Percentiles rank a stretch among this genome's conserved stretches.
phyloP scores from a whole-genome alignment of 2,888 invertebrate genomes.

The Hypena proboscidalis region DNA sequence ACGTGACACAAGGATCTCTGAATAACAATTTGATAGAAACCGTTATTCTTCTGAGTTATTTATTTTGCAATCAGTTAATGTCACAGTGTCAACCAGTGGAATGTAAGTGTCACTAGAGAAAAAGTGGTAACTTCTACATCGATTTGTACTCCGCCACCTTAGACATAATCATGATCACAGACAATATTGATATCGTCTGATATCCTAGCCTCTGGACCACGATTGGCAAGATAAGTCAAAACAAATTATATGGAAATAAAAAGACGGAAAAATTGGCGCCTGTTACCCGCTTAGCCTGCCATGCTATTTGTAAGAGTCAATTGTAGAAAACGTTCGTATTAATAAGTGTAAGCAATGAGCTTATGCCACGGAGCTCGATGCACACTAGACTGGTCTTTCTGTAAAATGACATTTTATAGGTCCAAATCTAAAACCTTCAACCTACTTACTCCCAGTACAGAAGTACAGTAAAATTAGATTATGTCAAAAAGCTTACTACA shows the following conservation, averaged over 20 bases:
- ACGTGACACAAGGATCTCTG: too few species aligned
- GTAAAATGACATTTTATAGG: too few species aligned
- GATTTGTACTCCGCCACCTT: slow-evolving; percentile 4
- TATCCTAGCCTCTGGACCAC: slow-evolving; percentile 22
- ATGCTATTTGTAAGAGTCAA: slow-evolving; percentile 32
- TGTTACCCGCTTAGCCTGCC: slow-evolving; percentile 8
- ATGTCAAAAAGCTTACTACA: too few species aligned
- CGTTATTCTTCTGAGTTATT: background rate
- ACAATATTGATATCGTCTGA: slow-evolving; percentile 32
- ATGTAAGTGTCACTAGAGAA: slow-evolving; percentile 1
- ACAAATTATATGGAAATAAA: slow-evolving; percentile 8
- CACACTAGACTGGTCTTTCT: too few species aligned
- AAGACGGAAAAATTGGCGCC: slow-evolving; percentile 3
- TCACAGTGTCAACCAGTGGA: background rate
- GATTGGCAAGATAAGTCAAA: slow-evolving; percentile 17
- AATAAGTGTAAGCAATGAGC: slow-evolving; percentile 29
- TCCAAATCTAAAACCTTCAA: too few species aligned
- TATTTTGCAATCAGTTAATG: background rate
- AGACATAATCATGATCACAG: background rate
- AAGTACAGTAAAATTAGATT: too few species aligned
- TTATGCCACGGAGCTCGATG: too few species aligned
- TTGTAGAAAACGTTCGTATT: slow-evolving; percentile 24
- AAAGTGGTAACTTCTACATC: background rate
- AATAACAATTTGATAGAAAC: too few species aligned
- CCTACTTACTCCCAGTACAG: too few species aligned